phyloP scores from a whole-genome alignment of 2,113 vertebrate genomes.

The Embiotoca jacksoni region DNA sequence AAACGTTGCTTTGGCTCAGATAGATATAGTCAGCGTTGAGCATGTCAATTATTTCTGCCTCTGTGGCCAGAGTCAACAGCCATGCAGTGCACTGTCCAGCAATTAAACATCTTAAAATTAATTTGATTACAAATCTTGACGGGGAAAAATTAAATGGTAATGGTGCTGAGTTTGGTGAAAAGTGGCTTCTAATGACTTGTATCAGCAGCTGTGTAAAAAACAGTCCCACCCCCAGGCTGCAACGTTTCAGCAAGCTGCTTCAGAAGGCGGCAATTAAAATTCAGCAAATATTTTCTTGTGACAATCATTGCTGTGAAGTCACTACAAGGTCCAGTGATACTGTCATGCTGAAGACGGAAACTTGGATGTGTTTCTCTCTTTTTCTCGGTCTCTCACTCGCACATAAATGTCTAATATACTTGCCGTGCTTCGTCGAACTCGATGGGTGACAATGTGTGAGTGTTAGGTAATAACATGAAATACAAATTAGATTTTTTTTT shows the following conservation, averaged over 20 bases:
- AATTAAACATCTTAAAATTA: slow-evolving; percentile 79
- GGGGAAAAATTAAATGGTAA: slow-evolving; percentile 71
- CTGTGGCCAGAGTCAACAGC: slow-evolving; percentile 77
- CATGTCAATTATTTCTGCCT: slow-evolving; percentile 71
- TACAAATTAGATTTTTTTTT: not conserved
- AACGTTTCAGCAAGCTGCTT: slow-evolving; percentile 35
- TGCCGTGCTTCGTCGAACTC: slow-evolving; percentile 10
- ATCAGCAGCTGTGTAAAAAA: slow-evolving; percentile 49
- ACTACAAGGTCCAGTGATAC: slow-evolving; percentile 48
- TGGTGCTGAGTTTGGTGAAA: slow-evolving; percentile 58
- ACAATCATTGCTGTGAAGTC: slow-evolving; percentile 45
- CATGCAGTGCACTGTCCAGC: slow-evolving; percentile 60
- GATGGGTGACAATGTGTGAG: slow-evolving; percentile 32
- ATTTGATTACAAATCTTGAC: slow-evolving; percentile 74
- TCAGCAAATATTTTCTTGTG: slow-evolving; percentile 57
- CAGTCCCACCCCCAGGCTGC: slow-evolving; percentile 17
- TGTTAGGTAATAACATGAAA: slow-evolving; percentile 28
- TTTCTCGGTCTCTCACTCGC: slow-evolving; percentile 2
- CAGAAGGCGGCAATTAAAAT: slow-evolving; percentile 55
- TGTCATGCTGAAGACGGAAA: slow-evolving; percentile 49
- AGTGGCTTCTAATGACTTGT: slow-evolving; percentile 63
- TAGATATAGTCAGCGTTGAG: slow-evolving; percentile 69
- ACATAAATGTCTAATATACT: slow-evolving; percentile 42
- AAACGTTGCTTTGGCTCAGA: slow-evolving; percentile 58
- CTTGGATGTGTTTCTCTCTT: slow-evolving; percentile 30